Conservation (phyloP, 2,113 vertebrate genomes). For the Climacteris rufus region DNA sequence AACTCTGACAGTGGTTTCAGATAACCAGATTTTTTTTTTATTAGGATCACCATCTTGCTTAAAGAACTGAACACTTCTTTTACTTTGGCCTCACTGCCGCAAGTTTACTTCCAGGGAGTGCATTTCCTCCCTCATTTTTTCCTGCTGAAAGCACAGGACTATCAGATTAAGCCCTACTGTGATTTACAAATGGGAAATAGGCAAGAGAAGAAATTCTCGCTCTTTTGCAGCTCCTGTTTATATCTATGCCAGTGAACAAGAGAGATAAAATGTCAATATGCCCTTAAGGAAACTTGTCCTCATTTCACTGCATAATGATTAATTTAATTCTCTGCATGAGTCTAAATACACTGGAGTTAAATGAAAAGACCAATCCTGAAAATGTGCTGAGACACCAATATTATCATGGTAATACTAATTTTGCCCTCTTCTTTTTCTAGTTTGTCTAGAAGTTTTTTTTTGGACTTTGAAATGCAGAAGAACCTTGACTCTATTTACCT, state of each 20-base stretch:
- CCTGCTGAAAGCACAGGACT: neutral
- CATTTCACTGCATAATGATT: slow-evolving; percentile 11
- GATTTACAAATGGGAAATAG: neutral
- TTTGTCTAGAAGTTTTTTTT: neutral
- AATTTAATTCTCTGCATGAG: slow-evolving; percentile 23
- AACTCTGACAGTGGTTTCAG: neutral
- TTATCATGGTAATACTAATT: neutral
- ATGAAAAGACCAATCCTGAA: neutral
- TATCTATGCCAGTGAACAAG: neutral
- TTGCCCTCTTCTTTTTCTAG: neutral
- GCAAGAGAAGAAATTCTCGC: neutral
- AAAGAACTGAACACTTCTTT: neutral
- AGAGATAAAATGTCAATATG: slow-evolving; percentile 20
- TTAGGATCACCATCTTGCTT: neutral
- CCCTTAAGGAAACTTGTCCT: slow-evolving; percentile 15
- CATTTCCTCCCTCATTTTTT: neutral
- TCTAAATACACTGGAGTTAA: neutral
- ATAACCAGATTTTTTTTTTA: neutral
- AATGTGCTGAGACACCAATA: neutral
- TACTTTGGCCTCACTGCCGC: neutral
- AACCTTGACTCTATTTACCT: neutral
- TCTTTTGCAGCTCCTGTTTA: slow-evolving; percentile 5
- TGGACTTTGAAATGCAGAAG: neutral
- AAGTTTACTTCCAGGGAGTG: neutral
- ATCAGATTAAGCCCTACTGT: neutral